These are phyloP conservation scores for Holothuria scabra DNA, from an alignment of 53 echinoderm and acorn worm genomes.

Conservation along the genomic window DNA sequence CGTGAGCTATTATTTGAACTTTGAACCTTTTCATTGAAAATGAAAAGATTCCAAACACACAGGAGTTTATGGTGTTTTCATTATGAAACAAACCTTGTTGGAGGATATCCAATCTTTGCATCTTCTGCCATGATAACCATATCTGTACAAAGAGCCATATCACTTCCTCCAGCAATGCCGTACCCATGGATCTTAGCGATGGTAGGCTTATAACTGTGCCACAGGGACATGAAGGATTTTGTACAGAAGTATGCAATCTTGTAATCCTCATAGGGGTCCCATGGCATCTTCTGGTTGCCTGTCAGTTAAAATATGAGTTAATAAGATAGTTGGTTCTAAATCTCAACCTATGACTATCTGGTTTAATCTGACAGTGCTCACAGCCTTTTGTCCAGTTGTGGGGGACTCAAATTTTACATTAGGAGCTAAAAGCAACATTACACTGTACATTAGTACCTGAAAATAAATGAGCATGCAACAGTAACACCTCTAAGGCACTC, in stretches of 20 bases:
- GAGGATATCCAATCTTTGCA: slow-evolving; percentile 68
- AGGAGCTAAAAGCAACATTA: too few relatives aligned
- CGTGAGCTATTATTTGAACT: too few relatives aligned
- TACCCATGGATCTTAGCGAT: slow-evolving; percentile 68
- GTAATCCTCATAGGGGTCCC: slow-evolving; percentile 67
- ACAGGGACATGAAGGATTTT: slow-evolving; percentile 61
- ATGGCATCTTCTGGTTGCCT: slow-evolving; percentile 71
- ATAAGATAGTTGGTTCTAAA: neutral
- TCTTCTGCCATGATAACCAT: slow-evolving; percentile 70
- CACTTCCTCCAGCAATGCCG: slow-evolving; percentile 62
- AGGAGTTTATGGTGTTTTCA: too few relatives aligned
- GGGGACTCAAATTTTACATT: too few relatives aligned
- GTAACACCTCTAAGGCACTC: too few relatives aligned
- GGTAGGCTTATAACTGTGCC: slow-evolving; percentile 67
- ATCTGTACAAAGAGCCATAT: slow-evolving; percentile 66
- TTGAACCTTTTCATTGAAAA: too few relatives aligned
- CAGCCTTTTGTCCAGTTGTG: too few relatives aligned
- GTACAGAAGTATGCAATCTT: slow-evolving; percentile 33
- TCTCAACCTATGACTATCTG: too few relatives aligned
- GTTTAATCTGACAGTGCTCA: too few relatives aligned
- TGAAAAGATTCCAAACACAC: too few relatives aligned
- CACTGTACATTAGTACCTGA: too few relatives aligned
- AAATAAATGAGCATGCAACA: too few relatives aligned
- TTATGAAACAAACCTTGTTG: slow-evolving; percentile 49
- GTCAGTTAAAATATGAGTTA: neutral